A percentile compares a stretch with the other conserved stretches of the same genome.
phyloP scores from a whole-genome alignment of 2,888 invertebrate genomes.

The Blastobasis adustella region DNA sequence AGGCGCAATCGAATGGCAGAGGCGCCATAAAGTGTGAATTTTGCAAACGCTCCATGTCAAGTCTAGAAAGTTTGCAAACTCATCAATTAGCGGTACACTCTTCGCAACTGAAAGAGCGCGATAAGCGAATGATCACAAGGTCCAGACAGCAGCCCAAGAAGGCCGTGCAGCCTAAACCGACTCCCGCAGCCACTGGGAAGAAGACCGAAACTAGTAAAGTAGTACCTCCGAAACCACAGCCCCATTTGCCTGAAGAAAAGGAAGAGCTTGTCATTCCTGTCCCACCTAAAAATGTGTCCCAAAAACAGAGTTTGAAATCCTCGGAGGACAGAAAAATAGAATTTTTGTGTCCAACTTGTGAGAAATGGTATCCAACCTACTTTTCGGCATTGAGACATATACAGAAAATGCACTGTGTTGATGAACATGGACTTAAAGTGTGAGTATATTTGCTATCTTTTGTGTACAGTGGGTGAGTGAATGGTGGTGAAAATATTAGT shows the following conservation, averaged over 20 bases:
- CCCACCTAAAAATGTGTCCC: not conserved
- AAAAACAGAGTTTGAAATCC: not conserved
- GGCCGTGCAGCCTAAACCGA: not conserved
- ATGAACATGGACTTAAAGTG: too few relatives aligned
- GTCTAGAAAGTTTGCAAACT: conserved; percentile 26
- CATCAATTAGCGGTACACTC: conserved; percentile 33
- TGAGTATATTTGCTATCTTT: too few relatives aligned
- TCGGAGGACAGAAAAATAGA: conserved; percentile 19
- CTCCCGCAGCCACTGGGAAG: not conserved
- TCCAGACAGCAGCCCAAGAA: conserved; percentile 11
- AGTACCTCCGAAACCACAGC: too few relatives aligned
- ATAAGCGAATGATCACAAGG: conserved; percentile 1
- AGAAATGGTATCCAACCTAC: conserved; percentile 28
- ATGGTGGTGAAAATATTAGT: not conserved
- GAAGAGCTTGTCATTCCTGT: not conserved
- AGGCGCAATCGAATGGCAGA: conserved; percentile 2
- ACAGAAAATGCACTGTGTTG: conserved; percentile 39
- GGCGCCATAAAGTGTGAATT: conserved; percentile 34
- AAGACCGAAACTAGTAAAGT: not conserved
- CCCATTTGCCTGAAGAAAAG: not conserved
- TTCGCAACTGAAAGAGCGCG: conserved; percentile 11
- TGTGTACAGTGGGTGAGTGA: not conserved
- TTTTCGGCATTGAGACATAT: conserved; percentile 46
- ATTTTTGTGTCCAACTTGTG: conserved; percentile 49
- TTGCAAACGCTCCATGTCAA: conserved; percentile 37